Percentiles rank a stretch among this genome's conserved stretches.
phyloP scores from a whole-genome alignment of 2,888 invertebrate species.

The Eulithis testata region DNA sequence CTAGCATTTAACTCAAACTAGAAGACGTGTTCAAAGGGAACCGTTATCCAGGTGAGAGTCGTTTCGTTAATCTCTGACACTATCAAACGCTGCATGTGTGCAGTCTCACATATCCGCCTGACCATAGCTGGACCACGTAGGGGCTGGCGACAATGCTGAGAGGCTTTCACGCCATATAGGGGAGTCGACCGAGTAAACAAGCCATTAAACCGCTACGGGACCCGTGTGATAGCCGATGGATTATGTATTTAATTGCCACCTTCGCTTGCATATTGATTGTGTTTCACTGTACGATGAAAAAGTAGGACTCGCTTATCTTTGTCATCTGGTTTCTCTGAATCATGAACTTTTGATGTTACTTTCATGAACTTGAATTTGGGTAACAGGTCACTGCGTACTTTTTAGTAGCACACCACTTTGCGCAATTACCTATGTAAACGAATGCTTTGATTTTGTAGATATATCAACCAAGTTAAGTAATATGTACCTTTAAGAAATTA shows the following conservation, averaged over 20 bases:
- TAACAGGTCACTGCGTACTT: not conserved
- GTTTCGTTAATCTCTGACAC: slow-evolving; percentile 57
- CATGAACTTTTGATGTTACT: not conserved
- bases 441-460: not conserved
- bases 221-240: slow-evolving; percentile 70
- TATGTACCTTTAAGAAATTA: slow-evolving; percentile 4
- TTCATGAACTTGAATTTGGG: not conserved
- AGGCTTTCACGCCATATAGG: slow-evolving; percentile 82
- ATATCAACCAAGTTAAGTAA: slow-evolving; percentile 1
- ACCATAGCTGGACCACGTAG: slow-evolving; percentile 61
- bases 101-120: slow-evolving; percentile 66
- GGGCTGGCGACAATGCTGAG: slow-evolving; percentile 76
- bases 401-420: too few relatives aligned
- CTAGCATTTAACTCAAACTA: not conserved
- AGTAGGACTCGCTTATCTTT: slow-evolving; percentile 10
- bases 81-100: slow-evolving; percentile 58
- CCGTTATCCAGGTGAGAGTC: slow-evolving; percentile 38
- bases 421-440: too few relatives aligned
- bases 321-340: slow-evolving; percentile 24
- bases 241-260: slow-evolving; percentile 78
- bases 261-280: slow-evolving; percentile 62
- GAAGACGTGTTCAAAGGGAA: slow-evolving; percentile 25
- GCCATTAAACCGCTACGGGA: slow-evolving; percentile 70
- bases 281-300: slow-evolving; percentile 44
- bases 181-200: slow-evolving; percentile 71